These are phyloP conservation scores for Pluvianellus socialis DNA, from an alignment of 2,113 vertebrate species.

Conservation along the genomic window DNA sequence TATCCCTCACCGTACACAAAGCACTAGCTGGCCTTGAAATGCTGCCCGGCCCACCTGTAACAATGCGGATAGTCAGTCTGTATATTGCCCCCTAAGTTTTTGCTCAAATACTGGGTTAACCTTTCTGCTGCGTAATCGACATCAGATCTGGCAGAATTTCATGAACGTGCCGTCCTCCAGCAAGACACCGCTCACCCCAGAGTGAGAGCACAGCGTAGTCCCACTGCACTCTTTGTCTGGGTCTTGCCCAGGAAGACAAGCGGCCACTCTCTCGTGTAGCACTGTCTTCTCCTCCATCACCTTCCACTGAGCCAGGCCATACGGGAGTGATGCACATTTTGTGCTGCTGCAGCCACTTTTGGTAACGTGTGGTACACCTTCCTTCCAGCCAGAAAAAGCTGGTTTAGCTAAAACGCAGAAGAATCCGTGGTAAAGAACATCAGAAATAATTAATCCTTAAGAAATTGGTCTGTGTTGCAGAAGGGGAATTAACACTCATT, in stretches of 20 bases:
- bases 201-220: neutral
- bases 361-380: neutral
- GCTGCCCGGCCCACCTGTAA: neutral
- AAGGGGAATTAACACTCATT: neutral
- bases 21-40: neutral
- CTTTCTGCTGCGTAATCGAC: neutral
- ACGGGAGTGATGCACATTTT: neutral
- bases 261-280: neutral
- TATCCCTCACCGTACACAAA: neutral
- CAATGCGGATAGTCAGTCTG: neutral
- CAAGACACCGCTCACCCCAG: neutral
- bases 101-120: neutral
- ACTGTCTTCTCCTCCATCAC: neutral
- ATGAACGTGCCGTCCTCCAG: accelerated
- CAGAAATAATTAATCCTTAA: neutral
- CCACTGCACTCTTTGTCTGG: neutral
- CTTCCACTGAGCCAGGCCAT: neutral
- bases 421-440: neutral
- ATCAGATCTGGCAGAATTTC: neutral
- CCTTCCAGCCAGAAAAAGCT: neutral
- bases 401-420: neutral
- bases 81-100: neutral
- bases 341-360: neutral
- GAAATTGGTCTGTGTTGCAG: neutral
- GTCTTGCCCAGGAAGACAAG: neutral